Evolutionary conservation across 2,113 vertebrate genomes (phyloP).

Genomic region (Corythoichthys intestinalis): DNA sequence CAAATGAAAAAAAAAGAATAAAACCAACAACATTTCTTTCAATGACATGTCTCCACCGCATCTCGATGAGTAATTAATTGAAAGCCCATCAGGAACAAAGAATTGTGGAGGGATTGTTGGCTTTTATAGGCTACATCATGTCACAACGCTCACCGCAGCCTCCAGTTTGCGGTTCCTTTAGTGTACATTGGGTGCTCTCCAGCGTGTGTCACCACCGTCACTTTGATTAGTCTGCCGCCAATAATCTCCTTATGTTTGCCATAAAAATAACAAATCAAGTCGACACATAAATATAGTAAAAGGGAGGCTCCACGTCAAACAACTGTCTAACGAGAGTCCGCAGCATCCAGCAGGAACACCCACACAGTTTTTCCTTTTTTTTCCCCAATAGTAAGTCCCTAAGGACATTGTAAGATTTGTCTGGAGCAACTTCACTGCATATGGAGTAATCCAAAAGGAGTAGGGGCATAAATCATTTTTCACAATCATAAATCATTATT

Average conservation of each 20-base stretch:
- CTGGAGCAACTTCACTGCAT: not conserved
- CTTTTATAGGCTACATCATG: constrained; percentile 36
- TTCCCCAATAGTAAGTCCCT: not conserved
- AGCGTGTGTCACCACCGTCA: constrained; percentile 60
- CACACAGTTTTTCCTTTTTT: not conserved
- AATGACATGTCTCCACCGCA: constrained; percentile 50
- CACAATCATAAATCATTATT: constrained; percentile 1
- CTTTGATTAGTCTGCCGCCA: constrained; percentile 46
- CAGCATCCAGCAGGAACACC: constrained; percentile 2
- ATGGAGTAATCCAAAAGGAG: not conserved
- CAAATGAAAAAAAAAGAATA: not conserved
- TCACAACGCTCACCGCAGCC: constrained; percentile 51
- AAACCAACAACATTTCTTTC: constrained; percentile 30
- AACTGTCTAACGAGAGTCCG: constrained; percentile 15
- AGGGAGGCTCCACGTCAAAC: constrained; percentile 15
- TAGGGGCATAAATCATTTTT: not conserved
- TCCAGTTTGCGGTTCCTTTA: constrained; percentile 42
- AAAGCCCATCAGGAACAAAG: constrained; percentile 51
- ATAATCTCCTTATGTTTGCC: constrained; percentile 57
- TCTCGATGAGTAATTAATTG: constrained; percentile 62
- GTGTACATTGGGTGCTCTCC: constrained; percentile 37
- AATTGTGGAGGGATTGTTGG: constrained; percentile 21
- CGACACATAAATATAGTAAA: constrained; percentile 24
- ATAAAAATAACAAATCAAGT: constrained; percentile 43
- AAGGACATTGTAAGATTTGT: not conserved